phyloP scores from a whole-genome alignment of 2,888 invertebrate species.

The Sepiola atlantica region DNA sequence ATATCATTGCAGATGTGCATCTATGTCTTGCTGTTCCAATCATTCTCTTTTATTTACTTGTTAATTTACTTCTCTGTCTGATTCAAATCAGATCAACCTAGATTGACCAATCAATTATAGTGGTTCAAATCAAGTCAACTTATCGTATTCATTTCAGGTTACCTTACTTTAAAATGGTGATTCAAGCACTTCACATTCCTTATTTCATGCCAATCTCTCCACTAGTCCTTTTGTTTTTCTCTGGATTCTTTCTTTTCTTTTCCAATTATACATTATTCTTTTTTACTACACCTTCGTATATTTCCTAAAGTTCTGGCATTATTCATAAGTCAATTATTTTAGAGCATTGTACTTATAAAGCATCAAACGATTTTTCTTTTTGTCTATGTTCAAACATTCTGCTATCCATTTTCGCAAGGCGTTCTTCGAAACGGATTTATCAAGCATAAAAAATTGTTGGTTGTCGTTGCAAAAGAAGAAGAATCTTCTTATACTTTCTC shows the following conservation, averaged over 20 bases:
- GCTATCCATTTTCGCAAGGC: too few species aligned
- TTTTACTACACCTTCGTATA: neutral
- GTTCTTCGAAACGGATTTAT: too few species aligned
- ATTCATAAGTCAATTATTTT: neutral
- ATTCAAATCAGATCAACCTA: neutral
- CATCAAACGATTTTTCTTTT: too few species aligned
- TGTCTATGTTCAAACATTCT: too few species aligned
- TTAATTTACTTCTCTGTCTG: neutral
- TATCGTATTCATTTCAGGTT: neutral
- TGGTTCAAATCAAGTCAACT: neutral
- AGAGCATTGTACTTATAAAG: too few species aligned
- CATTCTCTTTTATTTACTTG: neutral
- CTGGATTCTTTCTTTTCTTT: neutral
- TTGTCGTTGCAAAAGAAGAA: too few species aligned
- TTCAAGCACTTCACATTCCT: neutral
- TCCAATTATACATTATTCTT: neutral
- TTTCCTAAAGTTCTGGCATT: neutral
- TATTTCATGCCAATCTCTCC: neutral
- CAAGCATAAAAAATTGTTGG: too few species aligned
- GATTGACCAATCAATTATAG: neutral
- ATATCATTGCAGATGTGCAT: neutral
- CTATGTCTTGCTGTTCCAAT: neutral
- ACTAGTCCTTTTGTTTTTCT: neutral
- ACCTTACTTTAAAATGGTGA: neutral
- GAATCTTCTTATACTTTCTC: too few species aligned